Base-by-base conservation (phyloP, 2,888 invertebrate genomes). In the Thera obeliscata region DNA sequence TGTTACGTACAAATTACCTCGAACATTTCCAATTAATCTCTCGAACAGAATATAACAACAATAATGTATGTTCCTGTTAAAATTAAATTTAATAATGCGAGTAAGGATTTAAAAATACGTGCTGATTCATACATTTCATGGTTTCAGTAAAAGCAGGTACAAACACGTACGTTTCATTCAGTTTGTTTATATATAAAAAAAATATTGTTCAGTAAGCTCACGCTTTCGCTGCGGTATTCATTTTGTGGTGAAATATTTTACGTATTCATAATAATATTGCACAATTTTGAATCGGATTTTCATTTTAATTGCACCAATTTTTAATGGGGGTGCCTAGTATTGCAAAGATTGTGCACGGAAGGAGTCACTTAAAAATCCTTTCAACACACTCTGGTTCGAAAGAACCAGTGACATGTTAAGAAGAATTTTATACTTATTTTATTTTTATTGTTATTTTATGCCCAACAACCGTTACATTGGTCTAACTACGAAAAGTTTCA, bases 1-100 rank as follows among this genome's bases (percentile, higher is more conserved):
- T 86, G 83, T 82, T 75, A 81, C 80, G 79, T 81, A 82, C 83
- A 84, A 86, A 87, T 86, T 86, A 83, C 80, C 79, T 79, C 78
- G 75, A 81, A 79, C 78, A 81, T 82, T 83, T 80, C 76, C 81
- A 84, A 85, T 85, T 83, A 82, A 83, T 82, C 80, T 84, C 82
- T 81, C 74, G 75, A 80, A 77, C 76, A 72, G 76, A 75, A 81
- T 46, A 43, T 61, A 46, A 35, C 50, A 60, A 41, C 46, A 55
- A 46, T 22, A 22, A 46, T 55, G 35, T 8, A 46, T 41, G 52
- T 61, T 41, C 33, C 54, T 54, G 52, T 8, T 8, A 9, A 49
- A 12, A 35, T 59, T 33, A 43, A 54, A 52, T 43, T 46, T 11
- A 43, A 52, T 43, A 54, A 35, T 35, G 58, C 12, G 48, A n/a